phyloP scores from a whole-genome alignment of 2,113 vertebrate genomes.

The Ondatra zibethicus region DNA sequence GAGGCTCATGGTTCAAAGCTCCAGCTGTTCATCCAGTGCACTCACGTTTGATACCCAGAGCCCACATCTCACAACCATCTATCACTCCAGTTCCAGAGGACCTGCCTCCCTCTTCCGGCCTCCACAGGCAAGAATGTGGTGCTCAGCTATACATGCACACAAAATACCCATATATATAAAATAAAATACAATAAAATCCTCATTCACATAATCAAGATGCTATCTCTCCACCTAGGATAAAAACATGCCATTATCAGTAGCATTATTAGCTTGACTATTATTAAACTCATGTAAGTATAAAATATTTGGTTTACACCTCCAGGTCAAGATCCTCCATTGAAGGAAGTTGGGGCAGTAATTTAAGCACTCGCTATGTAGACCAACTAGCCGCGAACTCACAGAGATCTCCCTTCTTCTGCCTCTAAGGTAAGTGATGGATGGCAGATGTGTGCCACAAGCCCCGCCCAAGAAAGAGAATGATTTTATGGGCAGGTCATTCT shows the following conservation, averaged over 20 bases:
- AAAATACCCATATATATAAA: neutral
- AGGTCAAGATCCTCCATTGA: neutral
- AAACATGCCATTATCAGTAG: neutral
- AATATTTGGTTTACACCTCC: neutral
- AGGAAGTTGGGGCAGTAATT: neutral
- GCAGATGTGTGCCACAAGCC: neutral
- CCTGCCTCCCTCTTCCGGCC: neutral
- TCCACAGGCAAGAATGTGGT: neutral
- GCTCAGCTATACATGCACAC: neutral
- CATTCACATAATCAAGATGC: neutral
- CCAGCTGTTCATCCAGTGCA: neutral
- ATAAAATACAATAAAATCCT: neutral
- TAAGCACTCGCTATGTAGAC: neutral
- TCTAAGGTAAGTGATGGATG: neutral
- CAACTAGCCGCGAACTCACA: neutral
- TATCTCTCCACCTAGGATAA: neutral
- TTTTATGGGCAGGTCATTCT: neutral
- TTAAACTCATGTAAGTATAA: neutral
- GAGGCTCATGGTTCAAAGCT: neutral
- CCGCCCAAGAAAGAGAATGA: neutral
- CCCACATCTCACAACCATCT: neutral
- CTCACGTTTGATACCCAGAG: neutral
- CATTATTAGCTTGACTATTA: neutral
- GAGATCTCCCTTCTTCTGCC: neutral
- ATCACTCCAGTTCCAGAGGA: neutral